phyloP scores from a whole-genome alignment of 1,140 invertebrate genomes.

The Amyelois transitella region DNA sequence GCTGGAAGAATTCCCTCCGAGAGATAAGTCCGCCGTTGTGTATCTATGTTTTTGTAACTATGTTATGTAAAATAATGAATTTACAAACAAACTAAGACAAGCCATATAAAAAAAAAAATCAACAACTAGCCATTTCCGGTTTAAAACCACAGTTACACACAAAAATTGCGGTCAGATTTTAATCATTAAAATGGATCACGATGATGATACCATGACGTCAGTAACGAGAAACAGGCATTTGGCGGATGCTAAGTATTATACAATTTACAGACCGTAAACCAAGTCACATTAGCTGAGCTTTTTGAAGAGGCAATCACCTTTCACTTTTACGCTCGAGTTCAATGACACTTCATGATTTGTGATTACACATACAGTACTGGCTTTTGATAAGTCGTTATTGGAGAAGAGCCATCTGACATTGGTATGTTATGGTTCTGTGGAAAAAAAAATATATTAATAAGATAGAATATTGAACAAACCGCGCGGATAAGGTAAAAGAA shows the following conservation, averaged over 20 bases:
- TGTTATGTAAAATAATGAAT: too few species aligned
- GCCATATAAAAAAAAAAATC: too few species aligned
- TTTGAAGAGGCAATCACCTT: constrained; percentile 2
- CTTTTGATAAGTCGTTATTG: neutral
- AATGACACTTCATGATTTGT: neutral
- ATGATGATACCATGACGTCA: neutral
- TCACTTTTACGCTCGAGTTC: neutral
- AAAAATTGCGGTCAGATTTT: too few species aligned
- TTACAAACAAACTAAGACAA: too few species aligned
- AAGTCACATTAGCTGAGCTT: neutral
- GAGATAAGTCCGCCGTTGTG: too few species aligned
- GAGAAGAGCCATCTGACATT: neutral
- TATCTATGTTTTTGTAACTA: too few species aligned
- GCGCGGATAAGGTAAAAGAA: too few species aligned
- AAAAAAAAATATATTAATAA: too few species aligned
- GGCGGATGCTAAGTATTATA: neutral
- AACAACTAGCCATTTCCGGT: too few species aligned
- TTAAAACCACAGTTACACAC: too few species aligned
- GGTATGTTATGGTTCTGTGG: neutral
- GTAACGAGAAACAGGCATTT: neutral
- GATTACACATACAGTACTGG: neutral
- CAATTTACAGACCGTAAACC: neutral
- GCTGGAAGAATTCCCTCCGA: too few species aligned
- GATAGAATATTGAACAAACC: neutral
- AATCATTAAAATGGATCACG: too few species aligned